These are phyloP conservation scores for Aleiodes sp. DNA, from an alignment of 1,140 invertebrate genomes.

Conservation along the genomic window DNA sequence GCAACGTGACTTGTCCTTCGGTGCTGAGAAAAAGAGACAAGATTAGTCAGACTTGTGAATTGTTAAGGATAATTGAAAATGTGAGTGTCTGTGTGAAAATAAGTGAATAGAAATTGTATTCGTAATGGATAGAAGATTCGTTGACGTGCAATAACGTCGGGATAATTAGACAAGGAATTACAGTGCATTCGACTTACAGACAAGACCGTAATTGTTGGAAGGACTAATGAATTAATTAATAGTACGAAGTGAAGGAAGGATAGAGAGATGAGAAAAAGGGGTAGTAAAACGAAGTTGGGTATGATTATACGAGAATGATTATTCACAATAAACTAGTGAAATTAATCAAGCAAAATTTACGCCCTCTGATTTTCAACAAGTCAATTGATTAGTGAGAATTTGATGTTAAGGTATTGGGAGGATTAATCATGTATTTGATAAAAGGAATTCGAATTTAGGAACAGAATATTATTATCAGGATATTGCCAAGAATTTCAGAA, in stretches of 20 bases:
- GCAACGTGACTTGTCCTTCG: too few relatives aligned
- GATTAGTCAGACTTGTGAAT: neutral
- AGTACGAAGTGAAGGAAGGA: conserved; percentile 24
- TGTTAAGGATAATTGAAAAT: conserved; percentile 4
- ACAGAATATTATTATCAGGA: too few relatives aligned
- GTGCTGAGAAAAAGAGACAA: too few relatives aligned
- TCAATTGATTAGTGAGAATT: neutral
- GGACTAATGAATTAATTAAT: conserved; percentile 51
- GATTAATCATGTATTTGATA: neutral
- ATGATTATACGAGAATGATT: conserved; percentile 23
- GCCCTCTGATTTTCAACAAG: conserved; percentile 12
- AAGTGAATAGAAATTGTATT: neutral
- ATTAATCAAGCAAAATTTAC: conserved; percentile 34
- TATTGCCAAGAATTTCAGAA: too few relatives aligned
- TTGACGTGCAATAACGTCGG: conserved; percentile 38
- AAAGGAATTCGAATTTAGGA: neutral
- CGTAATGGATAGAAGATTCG: conserved; percentile 31
- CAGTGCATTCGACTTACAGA: conserved; percentile 38
- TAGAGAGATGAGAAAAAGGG: too few relatives aligned
- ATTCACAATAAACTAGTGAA: conserved; percentile 20
- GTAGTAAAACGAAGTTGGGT: neutral
- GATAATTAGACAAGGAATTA: conserved; percentile 45
- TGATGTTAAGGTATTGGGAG: neutral
- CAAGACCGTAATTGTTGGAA: conserved; percentile 43
- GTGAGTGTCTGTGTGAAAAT: too few relatives aligned